Evolutionary conservation across 2,888 invertebrate genomes (phyloP).

Genomic region (Euzetes globulus): DNA sequence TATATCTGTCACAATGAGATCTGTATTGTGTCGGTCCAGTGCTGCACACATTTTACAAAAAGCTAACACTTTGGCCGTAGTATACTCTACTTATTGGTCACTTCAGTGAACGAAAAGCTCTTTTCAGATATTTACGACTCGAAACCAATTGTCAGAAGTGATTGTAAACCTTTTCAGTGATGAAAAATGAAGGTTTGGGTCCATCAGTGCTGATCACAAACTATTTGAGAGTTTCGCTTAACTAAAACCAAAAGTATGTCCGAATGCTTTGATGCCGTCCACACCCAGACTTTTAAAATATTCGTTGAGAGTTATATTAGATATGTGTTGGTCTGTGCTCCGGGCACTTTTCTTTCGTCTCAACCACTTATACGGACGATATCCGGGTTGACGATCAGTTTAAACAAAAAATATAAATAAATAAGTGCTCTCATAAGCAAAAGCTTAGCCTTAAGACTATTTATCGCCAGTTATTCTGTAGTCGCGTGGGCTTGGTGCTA

Average conservation of each 20-base stretch:
- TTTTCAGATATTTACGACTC: background rate
- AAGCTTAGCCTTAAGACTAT: slow-evolving; percentile 23
- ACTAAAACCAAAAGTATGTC: slow-evolving; percentile 7
- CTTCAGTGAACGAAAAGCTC: background rate
- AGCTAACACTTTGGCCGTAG: background rate
- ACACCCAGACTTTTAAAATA: slow-evolving; percentile 29
- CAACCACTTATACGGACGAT: background rate
- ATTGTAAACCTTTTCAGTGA: slow-evolving; percentile 1
- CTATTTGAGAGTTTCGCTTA: background rate
- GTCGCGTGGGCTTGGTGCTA: slow-evolving; percentile 21
- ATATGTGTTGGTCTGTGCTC: too few relatives aligned
- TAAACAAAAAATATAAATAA: slow-evolving; percentile 13
- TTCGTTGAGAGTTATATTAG: slow-evolving; percentile 22
- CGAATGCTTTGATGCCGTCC: slow-evolving; percentile 1
- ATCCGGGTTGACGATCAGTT: slow-evolving; percentile 26
- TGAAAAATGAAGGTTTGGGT: slow-evolving; percentile 18
- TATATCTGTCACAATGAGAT: slow-evolving; percentile 19
- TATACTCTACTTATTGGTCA: slow-evolving; percentile 3
- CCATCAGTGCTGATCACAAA: slow-evolving; percentile 6
- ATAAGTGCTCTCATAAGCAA: slow-evolving; percentile 17
- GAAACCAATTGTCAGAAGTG: slow-evolving; percentile 19
- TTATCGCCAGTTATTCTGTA: slow-evolving; percentile 24
- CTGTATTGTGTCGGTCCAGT: background rate
- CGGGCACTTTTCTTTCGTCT: background rate
- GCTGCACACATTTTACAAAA: background rate